phyloP scores from a whole-genome alignment of 2,113 vertebrate species.

The Dunckerocampus dactyliophorus region DNA sequence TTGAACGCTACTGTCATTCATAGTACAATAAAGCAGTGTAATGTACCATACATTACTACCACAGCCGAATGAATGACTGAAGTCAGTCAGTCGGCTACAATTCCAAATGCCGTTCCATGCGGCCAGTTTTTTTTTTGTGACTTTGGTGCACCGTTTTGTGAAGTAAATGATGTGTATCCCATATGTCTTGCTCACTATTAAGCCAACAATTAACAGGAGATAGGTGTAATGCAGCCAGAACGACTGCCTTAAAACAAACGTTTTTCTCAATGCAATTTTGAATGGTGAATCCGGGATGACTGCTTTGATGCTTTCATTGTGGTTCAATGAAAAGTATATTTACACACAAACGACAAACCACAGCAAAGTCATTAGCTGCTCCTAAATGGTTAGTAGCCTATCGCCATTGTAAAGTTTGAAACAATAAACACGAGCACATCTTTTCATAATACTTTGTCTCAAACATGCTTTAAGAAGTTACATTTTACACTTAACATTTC shows the following conservation, averaged over 20 bases:
- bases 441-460: too few relatives aligned
- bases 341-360: too few relatives aligned
- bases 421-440: too few relatives aligned
- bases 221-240: slow-evolving; percentile 1
- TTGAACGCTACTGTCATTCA: slow-evolving; percentile 21
- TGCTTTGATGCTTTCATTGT: not conserved
- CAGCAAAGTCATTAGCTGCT: too few relatives aligned
- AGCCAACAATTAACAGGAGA: too few relatives aligned
- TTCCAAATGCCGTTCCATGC: slow-evolving; percentile 21
- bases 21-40: slow-evolving; percentile 4
- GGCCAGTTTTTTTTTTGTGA: slow-evolving; percentile 36
- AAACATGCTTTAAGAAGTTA: too few relatives aligned
- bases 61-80: not conserved
- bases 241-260: not conserved
- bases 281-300: not conserved
- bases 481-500: too few relatives aligned
- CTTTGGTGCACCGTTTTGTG: slow-evolving; percentile 18
- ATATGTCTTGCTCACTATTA: slow-evolving; percentile 20
- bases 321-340: not conserved
- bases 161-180: slow-evolving; percentile 17
- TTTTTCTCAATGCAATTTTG: not conserved
- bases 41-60: not conserved
- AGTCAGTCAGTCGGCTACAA: not conserved
- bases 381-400: too few relatives aligned
- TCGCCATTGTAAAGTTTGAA: too few relatives aligned